Base-by-base conservation (phyloP, 2,888 invertebrate species). In the Philonicus albiceps region DNA sequence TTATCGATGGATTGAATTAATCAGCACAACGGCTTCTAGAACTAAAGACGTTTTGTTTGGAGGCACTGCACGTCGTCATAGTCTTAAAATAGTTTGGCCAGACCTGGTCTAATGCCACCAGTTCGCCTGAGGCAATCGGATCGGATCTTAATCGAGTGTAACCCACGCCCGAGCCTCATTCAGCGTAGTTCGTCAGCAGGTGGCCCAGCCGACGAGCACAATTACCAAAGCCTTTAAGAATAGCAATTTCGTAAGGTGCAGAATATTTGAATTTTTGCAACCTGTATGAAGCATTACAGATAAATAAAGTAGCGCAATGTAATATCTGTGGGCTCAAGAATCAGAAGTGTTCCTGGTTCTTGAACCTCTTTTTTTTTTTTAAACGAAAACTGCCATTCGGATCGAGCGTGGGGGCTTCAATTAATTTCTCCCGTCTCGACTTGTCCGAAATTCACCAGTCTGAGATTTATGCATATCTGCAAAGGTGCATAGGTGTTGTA, bases 11-110 rank as follows among this genome's bases (percentile, higher is more conserved):
- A 22, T 11, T 64, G 64, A 64, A 64, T 64, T 64, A 27, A 64
- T 64, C 64, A 64, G 64, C 19, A 27, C 64, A 64, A 64, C 64
- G 22, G 27, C 64, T 22, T 22, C 64, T 64, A 27, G 13, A 43
- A 13, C 2, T 16, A 13, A 16, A 13, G 27, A 64, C 22, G 27
- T 64, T 49, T 49, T 49, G 49, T 78, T 78, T 78, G 53, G 78
- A 30, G 78, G 49, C 78, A 43, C 78, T 16, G 27, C 16, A 78
- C 53, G 43, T 78, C 30, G 78, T 78, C 78, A 78, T 78, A 49
- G 27, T 78, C 78, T 78, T 78, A 78, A 78, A 78, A 78, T 78
- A 78, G 78, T 49, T 78, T 49, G 37, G 43, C 49, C 49, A 27
- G 49, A 16, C 16, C 40, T 49, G 49, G 78, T 49, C 37, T 27